Evolutionary conservation across 2,888 invertebrate species (phyloP), one percentile per base, ranked within the genome.

Genomic region (Anoncus sp.): DNA sequence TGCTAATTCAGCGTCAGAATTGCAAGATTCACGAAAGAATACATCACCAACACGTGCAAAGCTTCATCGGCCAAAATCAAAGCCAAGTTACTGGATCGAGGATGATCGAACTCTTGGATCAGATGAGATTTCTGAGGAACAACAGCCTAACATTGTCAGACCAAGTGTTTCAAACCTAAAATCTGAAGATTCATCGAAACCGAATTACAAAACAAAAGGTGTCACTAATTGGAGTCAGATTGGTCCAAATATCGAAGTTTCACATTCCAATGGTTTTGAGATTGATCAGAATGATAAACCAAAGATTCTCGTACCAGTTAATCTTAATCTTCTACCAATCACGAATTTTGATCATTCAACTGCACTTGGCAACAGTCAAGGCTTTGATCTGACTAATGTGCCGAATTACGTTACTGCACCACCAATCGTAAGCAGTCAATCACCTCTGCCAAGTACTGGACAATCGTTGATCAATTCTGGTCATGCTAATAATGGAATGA

Each of bases 361-460:
- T 0, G 92, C 92, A 7, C 80, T 92, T 6, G 92, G 91, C 0
- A 90, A 87, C 45, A 92, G 92, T 71, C 92, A 92, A 84, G 91
- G 91, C 1, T 92, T 92, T 77, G 92, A 92, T 82, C 88, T 92
- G 62, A 90, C 91, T 0, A 92, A 92, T 75, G 62, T 89, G 12
- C 87, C 88, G 14, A 88, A 86, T 53, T 75, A 87, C 14, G 85
- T 86, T 7, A 84, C 86, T 2, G 81, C 86, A 0, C 81, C 88
- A 4, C 66, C 87, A 12, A 73, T 78, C 18, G 22, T 83, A 1
- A 88, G 86, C 74, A 88, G 88, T 3, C 79, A 84, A 0, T 10
- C 85, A 1, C 85, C 90, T 1, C 14, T 87, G 1, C 20, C 87
- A 1, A 88, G 75, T 51, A 85, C 89, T 0, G 62, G 84, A 9